Conservation (phyloP, 2,113 vertebrate genomes). For the Mus spicilegus region DNA sequence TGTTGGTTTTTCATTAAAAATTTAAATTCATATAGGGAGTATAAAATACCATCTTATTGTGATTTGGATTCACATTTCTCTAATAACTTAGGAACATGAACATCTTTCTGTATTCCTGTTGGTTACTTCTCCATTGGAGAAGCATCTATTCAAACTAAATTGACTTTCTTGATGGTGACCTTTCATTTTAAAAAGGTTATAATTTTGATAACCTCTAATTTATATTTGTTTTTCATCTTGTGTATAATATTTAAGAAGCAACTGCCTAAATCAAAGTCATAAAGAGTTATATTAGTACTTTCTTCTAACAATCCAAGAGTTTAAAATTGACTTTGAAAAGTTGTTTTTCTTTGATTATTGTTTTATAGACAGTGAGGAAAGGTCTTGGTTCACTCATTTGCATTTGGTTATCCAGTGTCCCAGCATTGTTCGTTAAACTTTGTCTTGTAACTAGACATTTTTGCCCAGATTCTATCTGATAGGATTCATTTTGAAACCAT, state of each 20-base stretch:
- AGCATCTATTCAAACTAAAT: background rate
- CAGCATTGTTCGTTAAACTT: background rate
- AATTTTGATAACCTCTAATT: background rate
- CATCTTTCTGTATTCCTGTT: background rate
- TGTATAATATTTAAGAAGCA: background rate
- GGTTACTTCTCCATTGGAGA: background rate
- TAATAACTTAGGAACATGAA: background rate
- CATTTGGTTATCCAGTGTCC: background rate
- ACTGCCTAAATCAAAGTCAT: background rate
- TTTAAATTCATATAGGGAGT: background rate
- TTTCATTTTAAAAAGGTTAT: background rate
- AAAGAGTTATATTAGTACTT: background rate
- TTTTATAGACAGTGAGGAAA: background rate
- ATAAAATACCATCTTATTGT: conserved; percentile 1
- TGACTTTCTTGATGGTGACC: background rate
- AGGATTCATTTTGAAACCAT: background rate
- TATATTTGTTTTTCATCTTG: background rate
- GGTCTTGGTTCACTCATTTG: background rate
- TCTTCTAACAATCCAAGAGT: background rate
- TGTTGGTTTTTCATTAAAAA: background rate
- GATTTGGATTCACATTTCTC: conserved; percentile 1
- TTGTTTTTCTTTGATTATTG: background rate
- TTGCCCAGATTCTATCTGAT: background rate
- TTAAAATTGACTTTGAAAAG: background rate
- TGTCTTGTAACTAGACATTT: background rate